Percentiles rank a stretch among this genome's conserved stretches.
Evolutionary conservation across 2,113 vertebrate genomes (phyloP).

Genomic region (Spizaetus ornatus): DNA sequence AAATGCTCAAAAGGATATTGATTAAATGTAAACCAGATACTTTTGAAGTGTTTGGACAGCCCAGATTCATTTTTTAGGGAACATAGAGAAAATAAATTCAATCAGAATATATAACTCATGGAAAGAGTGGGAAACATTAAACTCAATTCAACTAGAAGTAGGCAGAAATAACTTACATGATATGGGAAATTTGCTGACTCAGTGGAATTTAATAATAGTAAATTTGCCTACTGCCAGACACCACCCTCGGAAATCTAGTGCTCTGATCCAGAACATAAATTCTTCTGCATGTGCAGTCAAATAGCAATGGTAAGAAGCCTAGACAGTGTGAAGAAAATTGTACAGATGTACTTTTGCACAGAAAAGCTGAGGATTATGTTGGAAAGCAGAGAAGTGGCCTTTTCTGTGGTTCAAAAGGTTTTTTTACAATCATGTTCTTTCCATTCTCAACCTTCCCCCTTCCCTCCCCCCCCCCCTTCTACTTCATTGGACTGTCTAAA

Average conservation of each 20-base stretch:
- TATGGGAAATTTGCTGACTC: background rate
- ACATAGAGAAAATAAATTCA: background rate
- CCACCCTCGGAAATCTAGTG: background rate
- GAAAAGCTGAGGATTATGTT: background rate
- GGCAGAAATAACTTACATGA: background rate
- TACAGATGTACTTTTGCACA: background rate
- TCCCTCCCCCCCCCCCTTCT: background rate
- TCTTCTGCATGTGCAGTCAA: background rate
- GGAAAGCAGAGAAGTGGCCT: background rate
- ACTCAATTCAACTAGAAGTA: background rate
- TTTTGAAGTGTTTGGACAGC: background rate
- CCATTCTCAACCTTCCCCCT: background rate
- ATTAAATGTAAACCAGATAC: background rate
- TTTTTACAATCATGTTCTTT: background rate
- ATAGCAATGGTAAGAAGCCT: background rate
- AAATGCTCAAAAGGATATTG: background rate
- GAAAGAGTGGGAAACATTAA: background rate
- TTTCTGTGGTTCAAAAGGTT: rapidly evolving
- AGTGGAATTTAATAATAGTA: background rate
- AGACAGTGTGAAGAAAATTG: background rate
- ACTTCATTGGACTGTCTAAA: background rate
- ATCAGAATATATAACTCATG: background rate
- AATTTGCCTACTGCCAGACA: background rate
- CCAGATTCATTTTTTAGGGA: background rate
- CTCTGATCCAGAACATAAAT: background rate